Conservation (phyloP, 2,888 invertebrate species). For the Linnaemya vulpina region DNA sequence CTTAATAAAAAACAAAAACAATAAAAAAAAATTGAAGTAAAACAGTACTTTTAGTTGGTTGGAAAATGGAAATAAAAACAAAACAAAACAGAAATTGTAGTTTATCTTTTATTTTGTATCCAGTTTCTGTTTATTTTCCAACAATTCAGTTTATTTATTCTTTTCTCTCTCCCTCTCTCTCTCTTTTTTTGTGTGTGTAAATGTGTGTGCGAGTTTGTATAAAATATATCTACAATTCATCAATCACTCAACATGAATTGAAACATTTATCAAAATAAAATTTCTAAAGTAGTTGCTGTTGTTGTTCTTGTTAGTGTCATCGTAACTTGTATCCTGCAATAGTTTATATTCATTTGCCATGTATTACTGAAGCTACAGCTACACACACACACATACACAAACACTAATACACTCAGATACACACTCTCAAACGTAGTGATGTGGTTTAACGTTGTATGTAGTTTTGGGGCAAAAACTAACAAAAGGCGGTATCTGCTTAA, state of each 20-base stretch:
- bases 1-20: conserved; percentile 21
- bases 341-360: conserved; percentile 46
- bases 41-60: conserved; percentile 26
- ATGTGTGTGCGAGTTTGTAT: conserved; percentile 12
- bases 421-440: background rate
- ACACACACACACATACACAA: conserved; percentile 13
- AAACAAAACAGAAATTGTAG: conserved; percentile 37
- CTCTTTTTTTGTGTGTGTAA: background rate
- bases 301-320: conserved; percentile 22
- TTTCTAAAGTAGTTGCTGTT: conserved; percentile 39
- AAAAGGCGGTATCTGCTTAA: conserved; percentile 5
- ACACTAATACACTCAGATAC: background rate
- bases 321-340: conserved; percentile 12
- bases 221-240: conserved; percentile 65
- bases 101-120: conserved; percentile 30
- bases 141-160: background rate
- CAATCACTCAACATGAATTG: conserved; percentile 69
- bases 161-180: too few species aligned
- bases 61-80: too few species aligned
- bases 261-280: conserved; percentile 69
- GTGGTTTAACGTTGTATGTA: too few species aligned
- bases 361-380: conserved; percentile 6
- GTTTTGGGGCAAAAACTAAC: background rate
- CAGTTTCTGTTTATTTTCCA: conserved; percentile 5
- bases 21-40: conserved; percentile 13